A percentile compares a stretch with the other conserved stretches of the same genome.
These are phyloP conservation scores for Zaprionus bogoriensis DNA, from an alignment of 2,888 invertebrate genomes.

Conservation along the genomic window DNA sequence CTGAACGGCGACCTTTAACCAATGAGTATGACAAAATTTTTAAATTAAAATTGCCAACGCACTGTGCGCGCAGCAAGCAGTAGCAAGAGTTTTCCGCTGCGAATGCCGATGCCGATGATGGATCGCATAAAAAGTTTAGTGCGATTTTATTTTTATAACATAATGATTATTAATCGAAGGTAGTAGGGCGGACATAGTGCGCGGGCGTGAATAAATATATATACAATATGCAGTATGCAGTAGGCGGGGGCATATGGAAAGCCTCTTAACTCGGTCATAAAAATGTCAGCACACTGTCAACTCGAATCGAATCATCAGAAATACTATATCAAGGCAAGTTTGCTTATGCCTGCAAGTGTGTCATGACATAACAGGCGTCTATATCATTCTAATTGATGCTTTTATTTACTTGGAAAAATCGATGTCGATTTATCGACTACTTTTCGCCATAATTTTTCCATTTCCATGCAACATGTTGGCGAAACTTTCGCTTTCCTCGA, in stretches of 20 bases:
- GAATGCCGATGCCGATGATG: conserved; percentile 68
- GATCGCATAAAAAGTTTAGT: conserved; percentile 74
- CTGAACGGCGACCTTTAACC: conserved; percentile 37
- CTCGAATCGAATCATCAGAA: too few species aligned
- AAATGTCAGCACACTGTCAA: too few species aligned
- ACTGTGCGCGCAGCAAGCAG: conserved; percentile 6
- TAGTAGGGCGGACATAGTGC: conserved; percentile 17
- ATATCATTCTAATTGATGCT: not conserved
- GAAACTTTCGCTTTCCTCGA: not conserved
- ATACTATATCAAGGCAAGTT: too few species aligned
- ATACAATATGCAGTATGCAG: too few species aligned
- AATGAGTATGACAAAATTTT: conserved; percentile 68
- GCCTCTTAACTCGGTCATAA: too few species aligned
- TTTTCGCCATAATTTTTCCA: not conserved
- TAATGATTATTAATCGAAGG: conserved; percentile 62
- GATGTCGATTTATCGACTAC: not conserved
- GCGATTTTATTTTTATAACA: conserved; percentile 60
- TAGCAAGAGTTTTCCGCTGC: not conserved
- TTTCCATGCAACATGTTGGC: not conserved
- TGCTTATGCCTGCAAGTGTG: too few species aligned
- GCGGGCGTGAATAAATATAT: conserved; percentile 8
- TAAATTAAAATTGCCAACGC: conserved; percentile 66
- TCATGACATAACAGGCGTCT: not conserved
- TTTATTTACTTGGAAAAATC: not conserved
- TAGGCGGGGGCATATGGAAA: too few species aligned